Evolutionary conservation across 2,797 vertebrate genomes (phyloP), one percentile per base, ranked within the genome.

Genomic region (Octomys mimax): DNA sequence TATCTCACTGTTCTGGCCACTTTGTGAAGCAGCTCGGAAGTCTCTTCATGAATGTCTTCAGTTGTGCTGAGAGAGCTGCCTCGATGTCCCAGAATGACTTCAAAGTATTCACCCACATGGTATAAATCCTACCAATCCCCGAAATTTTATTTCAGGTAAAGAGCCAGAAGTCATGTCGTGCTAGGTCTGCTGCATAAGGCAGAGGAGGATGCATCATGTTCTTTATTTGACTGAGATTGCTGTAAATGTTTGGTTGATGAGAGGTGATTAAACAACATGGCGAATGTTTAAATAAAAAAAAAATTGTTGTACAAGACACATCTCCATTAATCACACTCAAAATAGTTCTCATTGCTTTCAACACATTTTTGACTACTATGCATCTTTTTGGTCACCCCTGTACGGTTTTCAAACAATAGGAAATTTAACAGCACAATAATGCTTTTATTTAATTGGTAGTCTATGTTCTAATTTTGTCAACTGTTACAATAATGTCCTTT

Each of bases 341-440:
- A 77, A 77, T 77, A 8, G 1, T 77, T 6, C 12, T 42, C 26
- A 77, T 31, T 77, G 42, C 42, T 77, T 77, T 46, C 42, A 77
- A 77, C 39, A 77, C 6, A 49, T 2, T 75, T 13, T 31, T 77
- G 73, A 49, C 16, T 49, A 31, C 42, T 46, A 42, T 49, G 12
- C 24, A 28, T 28, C 28, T 73, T 54, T 75, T 49, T 77, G 26
- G 24, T 26, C 24, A 75, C 24, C 36, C 12, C 42, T 28, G 39
- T 66, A 75, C 26, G 16, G 57, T 91, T 79, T 91, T 61, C 19
- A 95, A 96, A 64, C 89, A 90, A 81, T 68, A 96, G 59, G 62
- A 94, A 91, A 68, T 10, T 78, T 92, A 82, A 36, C 4, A 77
- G 14, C 31, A 68, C 91, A 14, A 24, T 26, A 62, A 86, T 85